Evolutionary conservation across 1,140 invertebrate species (phyloP), one percentile per base, ranked within the genome.

Genomic region (Onthophagus taurus): DNA sequence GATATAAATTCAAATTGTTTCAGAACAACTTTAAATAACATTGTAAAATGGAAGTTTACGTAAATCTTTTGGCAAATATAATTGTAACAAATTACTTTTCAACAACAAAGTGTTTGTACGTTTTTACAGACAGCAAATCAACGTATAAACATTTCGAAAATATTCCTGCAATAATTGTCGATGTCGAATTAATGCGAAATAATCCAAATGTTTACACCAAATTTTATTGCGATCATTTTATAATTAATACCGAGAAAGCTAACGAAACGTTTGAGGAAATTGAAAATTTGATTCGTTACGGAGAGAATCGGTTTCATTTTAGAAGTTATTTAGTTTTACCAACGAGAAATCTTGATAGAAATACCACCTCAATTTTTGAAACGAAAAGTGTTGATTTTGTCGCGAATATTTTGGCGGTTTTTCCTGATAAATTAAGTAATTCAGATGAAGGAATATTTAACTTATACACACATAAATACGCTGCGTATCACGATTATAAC

Each of bases 401-500:
- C n/a, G 30, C 18, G 8, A 48, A 58, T 31, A 31, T 58, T 7
- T 12, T 53, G 2, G 16, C 52, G n/a, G 41, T 56, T 16, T 7
- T 29, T 20, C 30, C 41, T 30, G 23, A 24, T 12, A 36, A 44
- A 4, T 7, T 8, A 12, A 14, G 20, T 2, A 11, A 12, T 16
- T 30, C 23, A 2, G 17, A 18, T 18, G 6, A n/a, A 2, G n/a
- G 13, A 44, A 26, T 36, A 16, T 52, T 29, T 29, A 31, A 44
- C 4, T 20, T 59, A 9, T 43, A 49, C 46, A 57, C 57, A 5
- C 53, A 60, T 34, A 47, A 49, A 50, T 60, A 60, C 34, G 19
- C 49, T 3, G 58, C 52, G 2, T 1, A 8, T 4, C n/a, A 18
- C 16, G 30, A 49, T 14, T 30, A 50, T 37, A 50, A 44, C 5